A percentile compares a stretch with the other conserved stretches of the same genome.
Evolutionary conservation across 2,113 vertebrate genomes (phyloP).

Genomic region (Hemicordylus capensis): DNA sequence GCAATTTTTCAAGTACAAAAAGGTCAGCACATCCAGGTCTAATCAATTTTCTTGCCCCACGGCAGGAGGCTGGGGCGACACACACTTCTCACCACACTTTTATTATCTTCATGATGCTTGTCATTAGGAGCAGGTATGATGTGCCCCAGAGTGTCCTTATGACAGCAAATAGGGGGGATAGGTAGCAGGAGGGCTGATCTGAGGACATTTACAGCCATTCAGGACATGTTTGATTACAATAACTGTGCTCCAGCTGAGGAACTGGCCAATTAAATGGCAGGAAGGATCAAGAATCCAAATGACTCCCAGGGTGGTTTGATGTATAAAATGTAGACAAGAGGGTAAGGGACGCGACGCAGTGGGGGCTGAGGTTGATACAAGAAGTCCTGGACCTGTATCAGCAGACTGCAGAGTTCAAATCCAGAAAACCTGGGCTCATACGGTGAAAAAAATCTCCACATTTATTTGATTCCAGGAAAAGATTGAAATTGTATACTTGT

Average conservation of each 20-base stretch:
- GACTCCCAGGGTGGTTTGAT: background rate
- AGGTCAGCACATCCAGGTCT: conserved; percentile 39
- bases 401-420: background rate
- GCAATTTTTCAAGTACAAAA: conserved; percentile 59
- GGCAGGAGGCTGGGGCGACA: background rate
- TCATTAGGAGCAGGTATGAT: conserved; percentile 50
- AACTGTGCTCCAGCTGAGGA: conserved; percentile 35
- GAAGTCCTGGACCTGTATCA: background rate
- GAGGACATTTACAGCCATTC: background rate
- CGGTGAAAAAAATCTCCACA: background rate
- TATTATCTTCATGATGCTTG: conserved; percentile 28
- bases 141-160: conserved; percentile 35
- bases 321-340: background rate
- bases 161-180: conserved; percentile 34
- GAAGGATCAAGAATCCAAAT: background rate
- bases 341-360: rapidly evolving
- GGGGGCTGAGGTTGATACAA: background rate
- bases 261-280: background rate
- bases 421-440: background rate
- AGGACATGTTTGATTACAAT: conserved; percentile 6
- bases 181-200: background rate
- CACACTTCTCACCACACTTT: conserved; percentile 33
- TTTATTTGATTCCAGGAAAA: background rate
- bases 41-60: conserved; percentile 16
- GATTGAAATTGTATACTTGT: background rate